Evolutionary conservation across 2,797 vertebrate species (phyloP).

Genomic region (Pantherophis vulpinus): DNA sequence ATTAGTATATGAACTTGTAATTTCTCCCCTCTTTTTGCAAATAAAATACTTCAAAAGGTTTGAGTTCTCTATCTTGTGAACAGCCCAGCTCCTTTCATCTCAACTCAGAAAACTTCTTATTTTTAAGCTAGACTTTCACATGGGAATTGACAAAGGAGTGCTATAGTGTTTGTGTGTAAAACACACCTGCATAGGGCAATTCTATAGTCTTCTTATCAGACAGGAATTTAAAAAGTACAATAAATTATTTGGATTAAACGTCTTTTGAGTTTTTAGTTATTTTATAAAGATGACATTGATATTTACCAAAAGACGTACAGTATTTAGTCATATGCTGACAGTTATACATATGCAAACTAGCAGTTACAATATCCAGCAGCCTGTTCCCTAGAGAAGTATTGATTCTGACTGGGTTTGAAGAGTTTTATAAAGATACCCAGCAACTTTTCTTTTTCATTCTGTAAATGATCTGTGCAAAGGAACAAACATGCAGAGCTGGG

Average conservation of each 20-base stretch:
- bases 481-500: neutral
- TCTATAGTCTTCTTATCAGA: conserved; percentile 52
- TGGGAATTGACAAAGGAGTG: neutral
- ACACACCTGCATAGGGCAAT: conserved; percentile 40
- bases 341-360: conserved; percentile 53
- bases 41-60: neutral
- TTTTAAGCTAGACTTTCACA: neutral
- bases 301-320: conserved; percentile 26
- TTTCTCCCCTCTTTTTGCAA: neutral
- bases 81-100: neutral
- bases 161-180: conserved; percentile 9
- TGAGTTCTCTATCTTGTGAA: neutral
- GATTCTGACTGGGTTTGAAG: conserved; percentile 48
- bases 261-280: conserved; percentile 58
- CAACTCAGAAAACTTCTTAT: neutral
- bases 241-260: conserved; percentile 59
- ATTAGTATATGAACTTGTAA: neutral
- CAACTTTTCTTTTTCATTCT: conserved; percentile 19
- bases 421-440: conserved; percentile 36
- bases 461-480: neutral
- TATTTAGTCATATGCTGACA: conserved; percentile 52
- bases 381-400: conserved; percentile 42
- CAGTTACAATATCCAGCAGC: neutral
- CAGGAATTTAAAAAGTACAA: conserved; percentile 53
- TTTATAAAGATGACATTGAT: conserved; percentile 61